phyloP scores from a whole-genome alignment of 2,888 invertebrate species.

The Drosophila emarginata region DNA sequence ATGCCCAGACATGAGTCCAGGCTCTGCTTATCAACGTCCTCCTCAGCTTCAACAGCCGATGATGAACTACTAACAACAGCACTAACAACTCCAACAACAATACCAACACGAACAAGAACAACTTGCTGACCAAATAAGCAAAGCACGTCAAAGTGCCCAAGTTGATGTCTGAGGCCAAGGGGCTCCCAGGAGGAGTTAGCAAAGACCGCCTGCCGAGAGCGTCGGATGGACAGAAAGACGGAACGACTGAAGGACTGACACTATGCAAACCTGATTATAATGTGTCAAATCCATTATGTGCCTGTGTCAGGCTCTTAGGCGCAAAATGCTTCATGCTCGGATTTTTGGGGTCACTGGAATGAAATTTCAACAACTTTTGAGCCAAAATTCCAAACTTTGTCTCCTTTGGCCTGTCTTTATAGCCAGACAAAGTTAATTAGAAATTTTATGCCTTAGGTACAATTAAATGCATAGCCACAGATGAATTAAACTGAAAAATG shows the following conservation, averaged over 20 bases:
- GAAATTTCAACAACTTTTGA: conserved; percentile 36
- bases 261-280: conserved; percentile 74
- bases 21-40: conserved; percentile 52
- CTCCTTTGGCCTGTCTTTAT: conserved; percentile 21
- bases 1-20: conserved; percentile 63
- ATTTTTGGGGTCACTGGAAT: conserved; percentile 31
- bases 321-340: conserved; percentile 32
- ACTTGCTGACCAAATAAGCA: conserved; percentile 52
- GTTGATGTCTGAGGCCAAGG: conserved; percentile 38
- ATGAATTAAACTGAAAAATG: not conserved
- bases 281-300: conserved; percentile 77
- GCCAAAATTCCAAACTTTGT: conserved; percentile 9
- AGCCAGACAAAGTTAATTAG: conserved; percentile 73
- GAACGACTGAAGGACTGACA: conserved; percentile 40
- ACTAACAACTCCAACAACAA: conserved; percentile 24
- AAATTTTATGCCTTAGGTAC: conserved; percentile 56
- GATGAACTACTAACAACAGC: conserved; percentile 31
- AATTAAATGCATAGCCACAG: conserved; percentile 50
- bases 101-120: conserved; percentile 23
- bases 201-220: conserved; percentile 34
- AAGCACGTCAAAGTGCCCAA: conserved; percentile 54
- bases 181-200: conserved; percentile 4
- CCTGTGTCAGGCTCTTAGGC: conserved; percentile 56
- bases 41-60: conserved; percentile 31
- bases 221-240: conserved; percentile 23